Conservation (phyloP, 1,140 invertebrate genomes). For the Meloidogyne exigua region DNA sequence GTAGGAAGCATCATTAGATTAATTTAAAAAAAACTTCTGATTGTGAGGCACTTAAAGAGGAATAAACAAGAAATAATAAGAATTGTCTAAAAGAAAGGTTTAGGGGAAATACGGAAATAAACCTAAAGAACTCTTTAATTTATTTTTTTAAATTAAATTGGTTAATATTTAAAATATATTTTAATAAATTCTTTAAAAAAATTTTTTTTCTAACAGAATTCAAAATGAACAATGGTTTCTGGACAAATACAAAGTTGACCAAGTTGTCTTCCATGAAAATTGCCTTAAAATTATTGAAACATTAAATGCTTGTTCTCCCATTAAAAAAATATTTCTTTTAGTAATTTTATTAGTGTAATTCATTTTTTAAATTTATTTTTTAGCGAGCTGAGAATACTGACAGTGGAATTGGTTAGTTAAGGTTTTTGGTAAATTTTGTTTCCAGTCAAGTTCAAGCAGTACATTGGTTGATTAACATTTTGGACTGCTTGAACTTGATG, state of each 20-base stretch:
- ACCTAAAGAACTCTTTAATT: too few relatives aligned
- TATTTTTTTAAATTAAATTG: too few relatives aligned
- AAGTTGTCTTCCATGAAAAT: slow-evolving; percentile 53
- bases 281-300: slow-evolving; percentile 35
- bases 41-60: too few relatives aligned
- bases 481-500: background rate
- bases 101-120: too few relatives aligned
- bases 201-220: slow-evolving; percentile 45
- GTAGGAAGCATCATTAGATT: too few relatives aligned
- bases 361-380: slow-evolving; percentile 3
- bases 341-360: background rate
- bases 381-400: slow-evolving; percentile 49
- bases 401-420: slow-evolving; percentile 48
- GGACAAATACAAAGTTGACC: slow-evolving; percentile 59
- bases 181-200: slow-evolving; percentile 9
- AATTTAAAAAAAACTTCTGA: too few relatives aligned
- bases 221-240: slow-evolving; percentile 56
- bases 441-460: background rate
- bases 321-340: slow-evolving; percentile 50
- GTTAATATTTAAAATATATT: too few relatives aligned
- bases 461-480: background rate
- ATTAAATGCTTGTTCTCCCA: slow-evolving; percentile 27
- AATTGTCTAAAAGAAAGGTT: too few relatives aligned
- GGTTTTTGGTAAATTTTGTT: slow-evolving; percentile 1
- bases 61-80: too few relatives aligned